Conservation (phyloP, 2,113 vertebrate genomes). For the Aegithalos caudatus region DNA sequence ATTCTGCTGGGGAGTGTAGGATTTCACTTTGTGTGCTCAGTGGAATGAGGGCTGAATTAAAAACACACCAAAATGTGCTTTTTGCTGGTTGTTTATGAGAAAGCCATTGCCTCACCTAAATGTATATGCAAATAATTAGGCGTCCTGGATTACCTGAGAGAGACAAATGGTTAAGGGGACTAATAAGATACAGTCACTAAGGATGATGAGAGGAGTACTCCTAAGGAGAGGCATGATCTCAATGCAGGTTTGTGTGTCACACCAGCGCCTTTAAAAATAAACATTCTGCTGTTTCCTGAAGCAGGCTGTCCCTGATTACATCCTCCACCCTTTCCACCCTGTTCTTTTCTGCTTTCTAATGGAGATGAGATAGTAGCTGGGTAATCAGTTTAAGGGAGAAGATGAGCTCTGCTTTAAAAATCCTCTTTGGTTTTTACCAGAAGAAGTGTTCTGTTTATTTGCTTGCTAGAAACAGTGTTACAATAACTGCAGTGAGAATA, state of each 20-base stretch:
- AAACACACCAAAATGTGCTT: not conserved
- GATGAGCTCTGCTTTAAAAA: constrained; percentile 38
- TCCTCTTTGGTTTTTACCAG: not conserved
- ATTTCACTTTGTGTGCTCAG: not conserved
- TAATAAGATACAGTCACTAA: not conserved
- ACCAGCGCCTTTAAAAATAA: not conserved
- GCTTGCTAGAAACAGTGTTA: not conserved
- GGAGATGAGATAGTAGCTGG: not conserved
- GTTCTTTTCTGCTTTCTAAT: not conserved
- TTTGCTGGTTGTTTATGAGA: not conserved
- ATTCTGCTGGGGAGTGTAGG: not conserved
- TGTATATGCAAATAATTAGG: constrained; percentile 27
- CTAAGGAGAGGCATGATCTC: not conserved
- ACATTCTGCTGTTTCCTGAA: not conserved
- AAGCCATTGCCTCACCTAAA: constrained; percentile 37
- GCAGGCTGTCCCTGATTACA: not conserved
- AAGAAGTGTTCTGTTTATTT: not conserved
- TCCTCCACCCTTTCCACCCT: not conserved
- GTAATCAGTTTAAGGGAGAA: constrained; percentile 13
- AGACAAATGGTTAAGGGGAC: not conserved
- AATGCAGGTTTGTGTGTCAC: constrained; percentile 39
- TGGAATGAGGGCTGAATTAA: not conserved
- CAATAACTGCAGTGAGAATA: not conserved
- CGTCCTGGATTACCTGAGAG: not conserved
- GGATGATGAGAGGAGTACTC: not conserved